phyloP scores from a whole-genome alignment of 2,888 invertebrate species.

The Meliscaeva auricollis region DNA sequence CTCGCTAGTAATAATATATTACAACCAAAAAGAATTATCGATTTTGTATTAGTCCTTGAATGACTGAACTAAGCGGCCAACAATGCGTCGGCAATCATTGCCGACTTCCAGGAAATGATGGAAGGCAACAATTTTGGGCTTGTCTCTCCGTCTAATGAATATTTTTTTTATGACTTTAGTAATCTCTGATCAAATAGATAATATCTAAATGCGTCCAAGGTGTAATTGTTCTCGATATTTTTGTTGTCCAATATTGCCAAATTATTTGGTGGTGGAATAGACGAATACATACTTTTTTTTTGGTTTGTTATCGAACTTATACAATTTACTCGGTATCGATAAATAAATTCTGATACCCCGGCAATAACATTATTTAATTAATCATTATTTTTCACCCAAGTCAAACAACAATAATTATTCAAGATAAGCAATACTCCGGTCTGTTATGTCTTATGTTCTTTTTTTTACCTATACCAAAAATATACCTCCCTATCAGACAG shows the following conservation, averaged over 20 bases:
- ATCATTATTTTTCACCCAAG: too few relatives aligned
- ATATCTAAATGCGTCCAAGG: constrained; percentile 2
- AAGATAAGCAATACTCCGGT: too few relatives aligned
- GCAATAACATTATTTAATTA: too few relatives aligned
- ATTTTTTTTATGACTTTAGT: constrained; percentile 46
- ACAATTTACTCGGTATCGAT: too few relatives aligned
- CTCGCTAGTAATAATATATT: background rate
- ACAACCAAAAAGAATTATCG: background rate
- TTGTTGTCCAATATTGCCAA: background rate
- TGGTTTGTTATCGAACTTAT: too few relatives aligned
- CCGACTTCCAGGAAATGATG: background rate
- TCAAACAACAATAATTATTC: too few relatives aligned
- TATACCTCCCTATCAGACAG: too few relatives aligned
- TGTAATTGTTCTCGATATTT: constrained; percentile 10
- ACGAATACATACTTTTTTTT: too few relatives aligned
- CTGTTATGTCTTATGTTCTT: too few relatives aligned
- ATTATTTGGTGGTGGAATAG: constrained; percentile 10
- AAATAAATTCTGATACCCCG: too few relatives aligned
- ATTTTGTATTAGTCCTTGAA: constrained; percentile 27
- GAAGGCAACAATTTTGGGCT: constrained; percentile 47
- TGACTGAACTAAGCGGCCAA: background rate
- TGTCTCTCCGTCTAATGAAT: constrained; percentile 44
- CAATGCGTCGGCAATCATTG: background rate
- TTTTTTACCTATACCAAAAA: too few relatives aligned
- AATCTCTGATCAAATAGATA: constrained; percentile 48